Base-by-base conservation (phyloP, 2,888 invertebrate species). In the Scaptomyza parva region DNA sequence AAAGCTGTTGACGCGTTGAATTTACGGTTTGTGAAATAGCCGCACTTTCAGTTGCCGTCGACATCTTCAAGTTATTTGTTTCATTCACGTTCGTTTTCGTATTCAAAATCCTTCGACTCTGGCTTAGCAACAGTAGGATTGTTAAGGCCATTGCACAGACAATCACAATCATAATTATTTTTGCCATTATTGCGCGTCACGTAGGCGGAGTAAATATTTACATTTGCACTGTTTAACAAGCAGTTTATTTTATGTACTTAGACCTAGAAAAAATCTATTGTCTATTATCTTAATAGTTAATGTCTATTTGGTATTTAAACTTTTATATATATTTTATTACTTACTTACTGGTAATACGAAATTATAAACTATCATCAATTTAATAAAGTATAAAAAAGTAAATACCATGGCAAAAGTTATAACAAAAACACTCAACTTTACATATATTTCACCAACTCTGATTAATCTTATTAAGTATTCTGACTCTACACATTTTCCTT, bases 81-180 rank as follows among this genome's bases (percentile, higher is more conserved):
- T 51, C 70, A 40, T 47, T 60, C n/a, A 22, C 26, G 5, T 24
- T 40, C 8, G 6, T 17, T 20, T 7, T 24, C 17, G 6, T 24
- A 4, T 22, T 22, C 18, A 14, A 20, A 3, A 26, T 14, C 7
- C 18, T 53, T 26, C 14, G 24, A 47, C 20, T 72, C n/a, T 44
- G 50, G 40, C 44, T 52, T 52, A 70, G 50, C 50, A 66, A 24
- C 20, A 71, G 52, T 30, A 69, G 22, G 41, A 72, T n/a, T 20
- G 43, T 43, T 41, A 64, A 44, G 6, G 33, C 73, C 43, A 83
- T 67, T 51, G 62, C 45, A 35, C 59, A 73, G 18, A 54, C 73
- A 73, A 77, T 60, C 41, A 73, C 33, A 61, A 83, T 63, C 80
- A 69, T 66, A 47, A 86, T 77, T 59, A 43, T 58, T 66, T 44